Percentiles rank a stretch among this genome's conserved stretches.
Evolutionary conservation across 2,888 invertebrate species (phyloP).

Genomic region (Dryomyza anilis): DNA sequence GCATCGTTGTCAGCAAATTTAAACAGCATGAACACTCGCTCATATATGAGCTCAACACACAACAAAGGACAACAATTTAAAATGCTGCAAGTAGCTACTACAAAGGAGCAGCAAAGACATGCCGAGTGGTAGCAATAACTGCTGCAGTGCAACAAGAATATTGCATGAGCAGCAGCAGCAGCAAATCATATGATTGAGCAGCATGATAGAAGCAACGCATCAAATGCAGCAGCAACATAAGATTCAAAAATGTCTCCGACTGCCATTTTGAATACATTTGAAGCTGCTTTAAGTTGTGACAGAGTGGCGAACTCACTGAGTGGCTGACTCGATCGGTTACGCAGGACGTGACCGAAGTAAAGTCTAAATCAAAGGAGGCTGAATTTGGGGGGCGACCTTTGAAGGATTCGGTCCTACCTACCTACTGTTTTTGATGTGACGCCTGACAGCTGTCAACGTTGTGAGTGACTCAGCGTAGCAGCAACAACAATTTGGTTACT

Average conservation of each 20-base stretch:
- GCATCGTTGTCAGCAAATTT: too few species aligned
- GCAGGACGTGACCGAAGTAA: not conserved
- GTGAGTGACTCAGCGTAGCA: not conserved
- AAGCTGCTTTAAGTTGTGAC: too few species aligned
- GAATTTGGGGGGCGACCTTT: too few species aligned
- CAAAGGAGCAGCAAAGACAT: not conserved
- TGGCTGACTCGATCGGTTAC: not conserved
- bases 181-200: not conserved
- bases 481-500: not conserved
- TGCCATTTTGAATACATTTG: too few species aligned
- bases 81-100: not conserved
- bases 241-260: too few species aligned
- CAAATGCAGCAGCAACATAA: not conserved
- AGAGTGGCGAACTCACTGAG: too few species aligned
- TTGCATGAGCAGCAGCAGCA: not conserved
- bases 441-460: slow-evolving; percentile 6
- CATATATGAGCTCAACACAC: not conserved
- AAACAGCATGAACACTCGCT: not conserved
- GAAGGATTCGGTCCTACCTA: too few species aligned
- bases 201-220: not conserved
- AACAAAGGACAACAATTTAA: slow-evolving; percentile 17
- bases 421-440: not conserved
- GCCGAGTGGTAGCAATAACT: not conserved
- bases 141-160: not conserved
- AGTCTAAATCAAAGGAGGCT: not conserved